phyloP scores from a whole-genome alignment of 2,797 vertebrate species.

The Okamejei kenojei region DNA sequence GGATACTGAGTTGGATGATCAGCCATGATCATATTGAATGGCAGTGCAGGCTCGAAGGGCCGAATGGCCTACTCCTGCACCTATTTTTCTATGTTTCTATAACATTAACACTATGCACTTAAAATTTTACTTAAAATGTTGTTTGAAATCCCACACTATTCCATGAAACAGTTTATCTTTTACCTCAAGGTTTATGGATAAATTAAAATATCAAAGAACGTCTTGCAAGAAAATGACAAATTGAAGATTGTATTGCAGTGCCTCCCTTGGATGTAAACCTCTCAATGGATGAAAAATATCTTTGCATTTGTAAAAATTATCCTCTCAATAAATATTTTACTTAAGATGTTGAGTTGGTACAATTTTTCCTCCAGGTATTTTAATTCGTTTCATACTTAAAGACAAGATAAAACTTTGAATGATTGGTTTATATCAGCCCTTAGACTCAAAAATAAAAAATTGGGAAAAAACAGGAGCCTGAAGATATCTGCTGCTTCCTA shows the following conservation, averaged over 20 bases:
- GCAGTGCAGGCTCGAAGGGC: no score
- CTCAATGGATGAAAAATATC: not conserved
- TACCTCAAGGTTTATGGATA: not conserved
- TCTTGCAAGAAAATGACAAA: not conserved
- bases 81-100: no score
- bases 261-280: not conserved
- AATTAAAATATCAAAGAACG: not conserved
- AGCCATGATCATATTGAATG: no score
- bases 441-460: slow-evolving; percentile 6
- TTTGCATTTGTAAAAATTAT: not conserved
- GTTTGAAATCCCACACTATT: not conserved
- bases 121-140: not conserved
- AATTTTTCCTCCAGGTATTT: slow-evolving; percentile 17
- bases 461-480: not conserved
- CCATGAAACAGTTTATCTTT: not conserved
- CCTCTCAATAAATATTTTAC: slow-evolving; percentile 27
- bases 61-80: no score
- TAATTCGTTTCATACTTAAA: not conserved
- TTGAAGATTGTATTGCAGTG: not conserved
- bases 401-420: not conserved
- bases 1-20: no score
- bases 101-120: not conserved
- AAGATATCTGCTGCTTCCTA: not conserved
- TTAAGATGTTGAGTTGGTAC: not conserved
- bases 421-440: not conserved